Evolutionary conservation across 2,797 vertebrate species (phyloP).

Genomic region (Setipinna tenuifilis): DNA sequence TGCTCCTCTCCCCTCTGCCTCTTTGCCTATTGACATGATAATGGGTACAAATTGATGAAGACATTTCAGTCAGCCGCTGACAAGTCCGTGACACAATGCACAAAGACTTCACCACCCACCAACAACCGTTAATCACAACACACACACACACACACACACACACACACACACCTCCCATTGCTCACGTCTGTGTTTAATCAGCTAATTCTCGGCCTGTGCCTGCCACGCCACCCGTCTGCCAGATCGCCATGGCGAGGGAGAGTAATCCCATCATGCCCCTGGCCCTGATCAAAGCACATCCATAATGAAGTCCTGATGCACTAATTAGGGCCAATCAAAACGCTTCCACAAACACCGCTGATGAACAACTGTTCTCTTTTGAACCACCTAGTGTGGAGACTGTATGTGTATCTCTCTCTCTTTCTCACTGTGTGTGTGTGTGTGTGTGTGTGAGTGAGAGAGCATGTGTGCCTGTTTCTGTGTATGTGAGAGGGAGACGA

Average conservation of each 20-base stretch:
- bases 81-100: slow-evolving; percentile 61
- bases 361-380: slow-evolving; percentile 45
- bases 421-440: background rate
- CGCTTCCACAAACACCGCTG: slow-evolving; percentile 28
- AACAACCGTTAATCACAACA: slow-evolving; percentile 70
- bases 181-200: slow-evolving; percentile 56
- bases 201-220: slow-evolving; percentile 56
- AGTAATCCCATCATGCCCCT: slow-evolving; percentile 53
- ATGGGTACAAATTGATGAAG: slow-evolving; percentile 77
- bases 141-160: slow-evolving; percentile 20
- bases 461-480: background rate
- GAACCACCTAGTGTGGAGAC: slow-evolving; percentile 18
- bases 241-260: slow-evolving; percentile 38
- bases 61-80: slow-evolving; percentile 69
- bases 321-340: slow-evolving; percentile 60
- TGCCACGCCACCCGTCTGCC: slow-evolving; percentile 38
- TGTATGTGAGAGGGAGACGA: slow-evolving; percentile 39
- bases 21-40: slow-evolving; percentile 73
- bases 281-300: slow-evolving; percentile 50
- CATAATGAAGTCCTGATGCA: slow-evolving; percentile 64
- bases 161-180: slow-evolving; percentile 13
- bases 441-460: background rate
- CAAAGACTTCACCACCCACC: slow-evolving; percentile 71
- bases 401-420: slow-evolving; percentile 30
- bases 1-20: slow-evolving; percentile 28